A percentile compares a stretch with the other conserved stretches of the same genome.
These are phyloP conservation scores for Amblyopsis hoosieri DNA, from an alignment of 2,797 vertebrate genomes.

Conservation along the genomic window DNA sequence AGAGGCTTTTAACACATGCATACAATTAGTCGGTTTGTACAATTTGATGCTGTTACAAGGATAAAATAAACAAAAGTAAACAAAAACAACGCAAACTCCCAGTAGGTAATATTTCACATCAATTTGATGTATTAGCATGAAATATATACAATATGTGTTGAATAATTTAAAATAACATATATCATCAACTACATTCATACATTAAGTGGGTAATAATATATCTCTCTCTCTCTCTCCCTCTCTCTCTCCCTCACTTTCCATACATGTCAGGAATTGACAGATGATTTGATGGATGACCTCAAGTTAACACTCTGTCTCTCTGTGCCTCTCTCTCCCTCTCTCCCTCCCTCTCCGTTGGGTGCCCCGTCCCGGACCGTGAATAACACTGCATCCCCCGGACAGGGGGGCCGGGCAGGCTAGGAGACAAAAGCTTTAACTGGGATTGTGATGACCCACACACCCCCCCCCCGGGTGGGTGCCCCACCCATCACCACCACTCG, in stretches of 20 bases:
- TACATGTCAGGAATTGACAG: constrained; percentile 77
- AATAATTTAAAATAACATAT: not conserved
- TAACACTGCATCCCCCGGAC: constrained; percentile 72
- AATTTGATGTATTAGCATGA: no score
- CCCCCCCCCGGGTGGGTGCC: constrained; percentile 4
- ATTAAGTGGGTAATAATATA: not conserved
- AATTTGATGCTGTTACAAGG: no score
- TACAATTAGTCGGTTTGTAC: no score
- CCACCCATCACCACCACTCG: no score
- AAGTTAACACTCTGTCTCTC: constrained; percentile 60
- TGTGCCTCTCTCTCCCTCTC: constrained; percentile 64
- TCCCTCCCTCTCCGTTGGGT: constrained; percentile 59
- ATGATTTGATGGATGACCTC: constrained; percentile 90
- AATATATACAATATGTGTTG: not conserved
- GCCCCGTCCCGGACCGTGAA: constrained; percentile 58
- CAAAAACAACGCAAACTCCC: no score
- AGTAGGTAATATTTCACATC: no score
- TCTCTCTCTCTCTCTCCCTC: not conserved
- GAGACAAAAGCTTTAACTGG: constrained; percentile 63
- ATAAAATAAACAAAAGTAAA: no score
- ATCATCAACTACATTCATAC: not conserved
- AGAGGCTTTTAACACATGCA: no score
- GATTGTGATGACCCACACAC: constrained; percentile 51
- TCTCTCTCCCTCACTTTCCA: constrained; percentile 11
- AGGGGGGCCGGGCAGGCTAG: constrained; percentile 55